Evolutionary conservation across 2,888 invertebrate genomes (phyloP).

Genomic region (Metallyticus violacea): DNA sequence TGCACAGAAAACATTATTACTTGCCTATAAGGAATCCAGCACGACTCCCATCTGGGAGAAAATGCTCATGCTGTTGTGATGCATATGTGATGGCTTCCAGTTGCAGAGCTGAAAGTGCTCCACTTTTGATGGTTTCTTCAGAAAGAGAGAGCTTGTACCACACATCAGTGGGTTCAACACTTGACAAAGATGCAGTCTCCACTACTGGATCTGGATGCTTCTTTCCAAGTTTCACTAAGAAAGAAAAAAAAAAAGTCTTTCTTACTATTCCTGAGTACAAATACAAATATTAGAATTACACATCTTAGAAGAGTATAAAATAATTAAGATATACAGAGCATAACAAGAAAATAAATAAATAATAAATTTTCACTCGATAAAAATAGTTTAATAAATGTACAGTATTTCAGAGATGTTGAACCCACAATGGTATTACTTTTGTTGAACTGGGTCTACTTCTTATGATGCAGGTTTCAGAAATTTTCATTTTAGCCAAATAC

Average conservation of each 20-base stretch:
- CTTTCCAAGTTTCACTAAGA: slow-evolving; percentile 81
- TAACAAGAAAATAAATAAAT: no score
- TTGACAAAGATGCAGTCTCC: slow-evolving; percentile 95
- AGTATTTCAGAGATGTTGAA: no score
- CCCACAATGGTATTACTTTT: no score
- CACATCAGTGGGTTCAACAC: slow-evolving; percentile 92
- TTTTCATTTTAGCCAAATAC: no score
- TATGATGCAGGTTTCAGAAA: no score
- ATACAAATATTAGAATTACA: background rate
- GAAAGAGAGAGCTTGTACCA: slow-evolving; percentile 84
- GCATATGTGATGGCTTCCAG: slow-evolving; percentile 97
- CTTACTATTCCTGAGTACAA: slow-evolving; percentile 1
- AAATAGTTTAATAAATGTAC: no score
- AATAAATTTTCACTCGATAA: no score
- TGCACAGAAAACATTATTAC: no score
- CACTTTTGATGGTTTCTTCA: slow-evolving; percentile 76
- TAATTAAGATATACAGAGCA: no score
- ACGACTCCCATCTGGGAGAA: slow-evolving; percentile 82
- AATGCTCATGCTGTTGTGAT: slow-evolving; percentile 92
- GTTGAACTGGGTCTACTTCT: no score
- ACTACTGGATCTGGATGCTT: slow-evolving; percentile 99
- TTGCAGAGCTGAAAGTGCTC: slow-evolving; percentile 91
- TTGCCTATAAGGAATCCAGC: slow-evolving; percentile 93
- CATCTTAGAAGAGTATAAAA: no score
- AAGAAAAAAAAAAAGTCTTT: slow-evolving; percentile 7